phyloP scores from a whole-genome alignment of 2,797 vertebrate species.

The Eurystomus glaucurus region DNA sequence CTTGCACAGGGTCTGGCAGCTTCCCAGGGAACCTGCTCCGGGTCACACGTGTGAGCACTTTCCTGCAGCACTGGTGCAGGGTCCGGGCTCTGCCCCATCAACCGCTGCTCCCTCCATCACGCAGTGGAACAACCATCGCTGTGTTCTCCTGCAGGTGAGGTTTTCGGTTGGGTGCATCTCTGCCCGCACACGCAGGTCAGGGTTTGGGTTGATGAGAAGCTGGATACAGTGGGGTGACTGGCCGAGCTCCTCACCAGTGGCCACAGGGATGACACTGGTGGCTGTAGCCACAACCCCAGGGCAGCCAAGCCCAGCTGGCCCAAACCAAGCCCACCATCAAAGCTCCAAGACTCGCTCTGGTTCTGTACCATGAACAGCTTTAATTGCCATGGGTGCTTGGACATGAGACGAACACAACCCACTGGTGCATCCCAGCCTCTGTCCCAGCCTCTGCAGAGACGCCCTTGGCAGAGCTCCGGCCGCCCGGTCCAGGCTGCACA shows the following conservation, averaged over 20 bases:
- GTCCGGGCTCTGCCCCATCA: not conserved
- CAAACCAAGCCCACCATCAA: not conserved
- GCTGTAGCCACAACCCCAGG: not conserved
- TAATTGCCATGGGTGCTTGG: not conserved
- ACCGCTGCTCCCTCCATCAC: not conserved
- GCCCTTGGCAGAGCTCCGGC: not conserved
- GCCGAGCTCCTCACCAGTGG: accelerated
- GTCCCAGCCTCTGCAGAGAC: not conserved
- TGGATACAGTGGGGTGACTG: not conserved
- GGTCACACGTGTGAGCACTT: too few species aligned
- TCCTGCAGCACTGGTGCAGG: too few species aligned
- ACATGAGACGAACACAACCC: not conserved
- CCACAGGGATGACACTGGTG: not conserved
- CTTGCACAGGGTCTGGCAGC: not conserved
- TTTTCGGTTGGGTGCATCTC: not conserved
- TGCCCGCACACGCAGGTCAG: accelerated
- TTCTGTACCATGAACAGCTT: not conserved
- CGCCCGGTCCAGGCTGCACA: accelerated
- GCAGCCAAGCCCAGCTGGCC: not conserved
- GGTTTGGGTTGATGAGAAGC: not conserved
- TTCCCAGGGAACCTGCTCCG: not conserved
- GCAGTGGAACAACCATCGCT: accelerated
- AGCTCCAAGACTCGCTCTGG: not conserved
- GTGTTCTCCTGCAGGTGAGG: not conserved
- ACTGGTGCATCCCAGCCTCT: not conserved